A percentile compares a stretch with the other conserved stretches of the same genome.
Evolutionary conservation across 1,140 invertebrate genomes (phyloP).

Genomic region (Sitophilus oryzae): DNA sequence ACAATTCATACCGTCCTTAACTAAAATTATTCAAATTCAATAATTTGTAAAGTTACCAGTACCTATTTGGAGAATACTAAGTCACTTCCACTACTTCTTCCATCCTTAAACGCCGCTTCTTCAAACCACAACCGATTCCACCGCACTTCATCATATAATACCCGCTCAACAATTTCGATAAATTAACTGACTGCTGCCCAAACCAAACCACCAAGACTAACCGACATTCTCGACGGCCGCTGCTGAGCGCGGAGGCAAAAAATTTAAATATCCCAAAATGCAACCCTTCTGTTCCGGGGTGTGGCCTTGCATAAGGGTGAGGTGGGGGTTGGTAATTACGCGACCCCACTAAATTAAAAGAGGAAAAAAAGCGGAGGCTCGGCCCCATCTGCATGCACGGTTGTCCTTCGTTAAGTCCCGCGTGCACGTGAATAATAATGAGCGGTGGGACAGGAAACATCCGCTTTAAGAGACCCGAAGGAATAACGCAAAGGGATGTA

Average conservation of each 20-base stretch:
- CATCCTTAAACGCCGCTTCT: too few species aligned
- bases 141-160: too few species aligned
- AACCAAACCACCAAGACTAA: background rate
- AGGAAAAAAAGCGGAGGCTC: background rate
- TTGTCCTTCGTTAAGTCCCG: slow-evolving; percentile 15
- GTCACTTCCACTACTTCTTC: too few species aligned
- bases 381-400: slow-evolving; percentile 20
- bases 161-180: too few species aligned
- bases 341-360: slow-evolving; percentile 22
- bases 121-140: too few species aligned
- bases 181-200: background rate
- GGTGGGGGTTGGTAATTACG: slow-evolving; percentile 19
- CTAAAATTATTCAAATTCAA: too few species aligned
- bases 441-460: slow-evolving; percentile 4
- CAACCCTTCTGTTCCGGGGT: slow-evolving; percentile 22
- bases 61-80: too few species aligned
- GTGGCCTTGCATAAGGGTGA: slow-evolving; percentile 20
- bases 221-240: too few species aligned
- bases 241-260: slow-evolving; percentile 6
- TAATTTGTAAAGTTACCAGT: too few species aligned
- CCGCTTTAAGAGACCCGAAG: background rate
- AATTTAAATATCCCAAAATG: slow-evolving; percentile 9
- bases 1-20: too few species aligned
- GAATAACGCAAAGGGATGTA: background rate
- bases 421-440: slow-evolving; percentile 18